Conservation (phyloP, 2,888 invertebrate species). For the Rotaria magnacalcarata region DNA sequence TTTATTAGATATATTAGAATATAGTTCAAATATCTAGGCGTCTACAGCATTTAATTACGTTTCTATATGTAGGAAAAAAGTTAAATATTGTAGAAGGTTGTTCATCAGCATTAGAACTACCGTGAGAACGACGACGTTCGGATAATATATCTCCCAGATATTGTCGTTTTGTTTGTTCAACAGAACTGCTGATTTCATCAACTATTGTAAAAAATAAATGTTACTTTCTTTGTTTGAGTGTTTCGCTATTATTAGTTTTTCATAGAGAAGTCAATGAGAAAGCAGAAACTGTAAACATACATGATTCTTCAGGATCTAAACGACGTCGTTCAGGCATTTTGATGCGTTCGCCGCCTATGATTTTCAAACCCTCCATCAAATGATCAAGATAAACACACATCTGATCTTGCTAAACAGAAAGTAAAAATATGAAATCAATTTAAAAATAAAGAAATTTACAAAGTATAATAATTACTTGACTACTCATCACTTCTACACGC, state of each 20-base stretch:
- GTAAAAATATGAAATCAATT: neutral
- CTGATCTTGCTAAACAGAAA: neutral
- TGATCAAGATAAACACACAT: constrained; percentile 25
- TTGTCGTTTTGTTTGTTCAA: no score
- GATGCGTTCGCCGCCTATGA: neutral
- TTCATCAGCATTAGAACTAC: neutral
- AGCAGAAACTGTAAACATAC: neutral
- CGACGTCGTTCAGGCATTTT: neutral
- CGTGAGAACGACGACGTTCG: neutral
- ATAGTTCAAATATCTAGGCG: neutral
- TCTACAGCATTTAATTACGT: neutral
- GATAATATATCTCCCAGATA: neutral
- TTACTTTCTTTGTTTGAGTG: no score
- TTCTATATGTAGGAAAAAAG: neutral
- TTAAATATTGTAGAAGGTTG: neutral
- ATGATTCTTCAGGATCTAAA: constrained; percentile 7
- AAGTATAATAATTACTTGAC: neutral
- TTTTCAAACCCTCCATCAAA: constrained; percentile 3
- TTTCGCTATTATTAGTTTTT: no score
- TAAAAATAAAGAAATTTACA: no score
- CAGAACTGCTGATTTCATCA: no score
- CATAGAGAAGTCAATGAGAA: no score
- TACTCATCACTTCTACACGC: neutral
- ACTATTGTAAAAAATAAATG: neutral
- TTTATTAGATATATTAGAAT: neutral